These are phyloP conservation scores for Sialia sialis DNA, from an alignment of 2,113 vertebrate genomes.

Conservation along the genomic window DNA sequence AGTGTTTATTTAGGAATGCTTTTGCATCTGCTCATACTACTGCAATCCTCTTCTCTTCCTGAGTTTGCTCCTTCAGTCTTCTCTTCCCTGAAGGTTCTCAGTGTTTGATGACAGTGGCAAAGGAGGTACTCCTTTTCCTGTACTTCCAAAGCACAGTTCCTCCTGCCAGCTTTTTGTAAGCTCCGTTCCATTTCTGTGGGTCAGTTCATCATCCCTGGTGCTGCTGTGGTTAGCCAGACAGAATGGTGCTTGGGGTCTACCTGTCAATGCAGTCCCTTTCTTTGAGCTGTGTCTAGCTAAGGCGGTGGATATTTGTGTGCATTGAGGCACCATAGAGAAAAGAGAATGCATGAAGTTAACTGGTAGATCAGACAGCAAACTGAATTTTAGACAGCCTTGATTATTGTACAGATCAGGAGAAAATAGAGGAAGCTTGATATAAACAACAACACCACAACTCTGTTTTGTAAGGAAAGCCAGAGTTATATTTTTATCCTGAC, in stretches of 20 bases:
- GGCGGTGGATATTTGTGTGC: neutral
- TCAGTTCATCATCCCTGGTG: neutral
- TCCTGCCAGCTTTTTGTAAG: neutral
- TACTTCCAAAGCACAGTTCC: neutral
- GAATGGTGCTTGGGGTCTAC: neutral
- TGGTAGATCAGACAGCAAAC: neutral
- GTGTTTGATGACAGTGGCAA: neutral
- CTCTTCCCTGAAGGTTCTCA: neutral
- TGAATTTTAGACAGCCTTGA: conserved; percentile 5
- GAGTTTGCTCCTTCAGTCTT: neutral
- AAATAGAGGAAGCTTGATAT: conserved; percentile 42
- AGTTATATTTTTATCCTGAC: conserved; percentile 45
- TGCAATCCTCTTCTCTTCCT: neutral
- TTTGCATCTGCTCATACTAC: neutral
- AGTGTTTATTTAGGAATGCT: neutral
- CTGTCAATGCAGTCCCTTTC: neutral
- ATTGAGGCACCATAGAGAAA: neutral
- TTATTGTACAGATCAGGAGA: neutral
- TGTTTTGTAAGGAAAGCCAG: conserved; percentile 26
- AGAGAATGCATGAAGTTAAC: neutral
- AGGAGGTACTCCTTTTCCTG: neutral
- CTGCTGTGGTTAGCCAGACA: neutral
- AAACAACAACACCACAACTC: neutral
- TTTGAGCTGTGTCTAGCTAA: neutral
- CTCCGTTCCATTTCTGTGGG: neutral